Percentiles rank a stretch among this genome's conserved stretches.
Evolutionary conservation across 2,797 vertebrate genomes (phyloP).

Genomic region (Luscinia luscinia): DNA sequence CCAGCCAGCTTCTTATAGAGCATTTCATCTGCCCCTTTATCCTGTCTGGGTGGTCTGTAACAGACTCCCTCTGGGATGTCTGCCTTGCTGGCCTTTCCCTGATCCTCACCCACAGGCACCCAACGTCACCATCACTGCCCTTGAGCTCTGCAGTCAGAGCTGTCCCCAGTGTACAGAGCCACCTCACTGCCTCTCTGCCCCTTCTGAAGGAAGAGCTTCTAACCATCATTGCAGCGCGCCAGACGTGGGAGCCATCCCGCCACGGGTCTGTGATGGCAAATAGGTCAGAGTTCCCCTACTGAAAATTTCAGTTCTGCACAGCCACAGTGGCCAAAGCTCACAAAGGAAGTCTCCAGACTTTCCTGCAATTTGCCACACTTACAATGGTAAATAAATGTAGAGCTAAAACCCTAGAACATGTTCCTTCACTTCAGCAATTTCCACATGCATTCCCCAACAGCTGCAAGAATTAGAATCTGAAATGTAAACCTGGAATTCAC

Average conservation of each 20-base stretch:
- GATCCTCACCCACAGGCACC: not conserved
- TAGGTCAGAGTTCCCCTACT: not conserved
- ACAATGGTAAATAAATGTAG: not conserved
- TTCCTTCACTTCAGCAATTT: not conserved
- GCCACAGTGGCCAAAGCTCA: not conserved
- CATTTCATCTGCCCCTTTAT: not conserved
- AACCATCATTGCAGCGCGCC: not conserved
- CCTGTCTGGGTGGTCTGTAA: not conserved
- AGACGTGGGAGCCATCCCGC: not conserved
- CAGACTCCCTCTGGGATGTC: not conserved
- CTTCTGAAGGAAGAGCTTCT: not conserved
- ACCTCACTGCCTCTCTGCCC: not conserved
- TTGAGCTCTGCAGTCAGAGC: not conserved
- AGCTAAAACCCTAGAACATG: not conserved
- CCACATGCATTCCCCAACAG: not conserved
- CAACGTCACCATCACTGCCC: not conserved
- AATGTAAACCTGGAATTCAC: not conserved
- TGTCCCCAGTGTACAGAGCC: not conserved
- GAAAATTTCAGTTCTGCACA: not conserved
- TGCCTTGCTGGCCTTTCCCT: not conserved
- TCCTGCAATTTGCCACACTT: not conserved
- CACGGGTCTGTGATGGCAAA: accelerated
- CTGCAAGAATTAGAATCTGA: not conserved
- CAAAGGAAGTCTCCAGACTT: too few relatives aligned
- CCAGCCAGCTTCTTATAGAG: not conserved